A percentile compares a stretch with the other conserved stretches of the same genome.
Conservation (phyloP, 1,140 invertebrate species). For the Drosophila nigrodunni region DNA sequence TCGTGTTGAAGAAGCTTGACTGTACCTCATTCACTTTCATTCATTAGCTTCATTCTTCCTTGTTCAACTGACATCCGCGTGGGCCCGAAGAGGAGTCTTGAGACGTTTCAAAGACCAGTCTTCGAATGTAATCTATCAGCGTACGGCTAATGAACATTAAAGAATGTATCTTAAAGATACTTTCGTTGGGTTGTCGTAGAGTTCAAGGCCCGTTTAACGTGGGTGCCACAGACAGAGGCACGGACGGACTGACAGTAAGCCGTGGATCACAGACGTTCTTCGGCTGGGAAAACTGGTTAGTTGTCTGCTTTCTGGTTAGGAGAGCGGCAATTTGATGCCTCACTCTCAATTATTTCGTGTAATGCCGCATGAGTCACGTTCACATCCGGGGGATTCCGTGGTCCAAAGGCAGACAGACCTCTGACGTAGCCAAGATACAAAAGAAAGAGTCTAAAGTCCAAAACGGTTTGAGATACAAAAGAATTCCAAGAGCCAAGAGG, state of each 20-base stretch:
- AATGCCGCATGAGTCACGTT: conserved; percentile 52
- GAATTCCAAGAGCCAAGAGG: conserved; percentile 13
- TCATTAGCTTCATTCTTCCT: conserved; percentile 5
- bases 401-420: conserved; percentile 8
- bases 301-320: conserved; percentile 1
- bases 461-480: conserved; percentile 20
- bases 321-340: conserved; percentile 32
- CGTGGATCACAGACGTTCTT: conserved; percentile 26
- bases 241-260: conserved; percentile 2
- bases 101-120: neutral
- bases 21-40: conserved; percentile 39
- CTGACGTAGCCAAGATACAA: conserved; percentile 20
- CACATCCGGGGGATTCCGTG: conserved; percentile 76
- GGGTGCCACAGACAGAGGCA: conserved; percentile 2
- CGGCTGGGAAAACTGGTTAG: conserved; percentile 51
- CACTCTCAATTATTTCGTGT: conserved; percentile 25
- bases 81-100: conserved; percentile 22
- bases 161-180: conserved; percentile 6
- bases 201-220: conserved; percentile 51
- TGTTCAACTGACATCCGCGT: conserved; percentile 21
- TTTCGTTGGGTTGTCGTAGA: neutral
- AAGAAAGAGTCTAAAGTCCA: neutral
- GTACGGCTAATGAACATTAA: conserved; percentile 34
- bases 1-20: neutral
- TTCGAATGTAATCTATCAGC: conserved; percentile 62